Base-by-base conservation (phyloP, 2,113 vertebrate species). In the Hyperopisus bebe region DNA sequence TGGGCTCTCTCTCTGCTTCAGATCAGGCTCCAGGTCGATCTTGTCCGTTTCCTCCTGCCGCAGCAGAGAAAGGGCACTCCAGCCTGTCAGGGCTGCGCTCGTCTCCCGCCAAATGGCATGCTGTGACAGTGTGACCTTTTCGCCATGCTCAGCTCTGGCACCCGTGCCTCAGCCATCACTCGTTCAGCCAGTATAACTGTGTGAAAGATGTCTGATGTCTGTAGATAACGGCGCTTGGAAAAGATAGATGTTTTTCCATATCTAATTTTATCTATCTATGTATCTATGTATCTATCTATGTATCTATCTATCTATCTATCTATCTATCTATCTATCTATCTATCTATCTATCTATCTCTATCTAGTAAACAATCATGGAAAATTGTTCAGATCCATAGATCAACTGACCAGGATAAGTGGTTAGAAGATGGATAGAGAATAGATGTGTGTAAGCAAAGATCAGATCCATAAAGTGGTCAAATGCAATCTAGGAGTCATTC, bases 401-500 rank as follows among this genome's bases (percentile, higher is more conserved):
- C n/a, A 70, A 31, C 62, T 70, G 62, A 70, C 62, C 62, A 70
- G 62, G 62, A 70, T 31, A 70, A 70, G 27, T 70, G 27, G 62
- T 31, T 70, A 11, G n/a, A 70, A 70, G 62, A 70, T 11, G n/a
- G n/a, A 70, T 70, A 11, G 62, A 31, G 10, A 11, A 70, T 31
- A 13, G 27, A 70, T 31, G 62, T 70, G n/a, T 1, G 74, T 80
- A 80, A 19, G 35, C 31, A 42, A 80, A 35, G 11, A 80, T 80
- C 74, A 80, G 74, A 80, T 80, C 31, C 74, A 80, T 80, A 80
- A 80, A 80, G n/a, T 74, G 27, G 74, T 80, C 74, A 39, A 77
- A 39, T 80, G 74, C 74, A 80, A 80, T 80, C 74, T 80, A 42
- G 74, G 31, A 42, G 35, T 42, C 4, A 80, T 80, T 80, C 4